Base-by-base conservation (phyloP, 2,797 vertebrate genomes). In the Choloepus didactylus region DNA sequence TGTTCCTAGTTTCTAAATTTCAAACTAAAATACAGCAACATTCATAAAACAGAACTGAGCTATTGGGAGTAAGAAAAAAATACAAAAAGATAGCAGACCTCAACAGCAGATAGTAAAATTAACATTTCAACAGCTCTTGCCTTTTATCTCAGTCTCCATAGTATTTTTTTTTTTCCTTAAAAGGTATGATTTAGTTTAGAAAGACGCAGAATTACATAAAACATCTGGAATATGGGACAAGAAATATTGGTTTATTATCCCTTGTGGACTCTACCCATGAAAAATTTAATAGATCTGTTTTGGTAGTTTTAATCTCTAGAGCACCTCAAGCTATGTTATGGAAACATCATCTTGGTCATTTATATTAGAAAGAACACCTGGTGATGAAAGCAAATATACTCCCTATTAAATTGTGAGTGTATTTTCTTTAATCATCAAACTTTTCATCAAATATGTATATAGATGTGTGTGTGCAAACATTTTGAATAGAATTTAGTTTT, bases 261-360 rank as follows among this genome's bases (percentile, higher is more conserved):
- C 99, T 99, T 97, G 99, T 99, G 99, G 99, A 99, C 99, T 98
- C 98, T 98, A 98, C 98, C 99, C 98, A 99, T 99, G 99, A 99
- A 99, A 99, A 99, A 99, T 99, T 99, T 99, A 99, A 99, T 98
- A 99, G 98, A 99, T 99, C 99, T 99, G 99, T 99, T 99, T 99
- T 99, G 99, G 99, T 99, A 98, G 99, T 99, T 99, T 99, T 99
- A 99, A 99, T 99, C 99, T 99, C 99, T 97, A 97, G 99, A 99
- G 99, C 98, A 98, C 98, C 98, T 98, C 98, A 98, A 99, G 98
- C 98, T 99, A 98, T 99, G 98, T 99, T 99, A 99, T 99, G 99
- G 99, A 99, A 99, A 99, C 99, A 99, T 99, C 99, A 99, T 99
- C 98, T 98, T 98, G 97, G 98, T 99, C 98, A 99, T 99, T 99